Base-by-base conservation (phyloP, 2,888 invertebrate species). In the Ditula angustiorana region DNA sequence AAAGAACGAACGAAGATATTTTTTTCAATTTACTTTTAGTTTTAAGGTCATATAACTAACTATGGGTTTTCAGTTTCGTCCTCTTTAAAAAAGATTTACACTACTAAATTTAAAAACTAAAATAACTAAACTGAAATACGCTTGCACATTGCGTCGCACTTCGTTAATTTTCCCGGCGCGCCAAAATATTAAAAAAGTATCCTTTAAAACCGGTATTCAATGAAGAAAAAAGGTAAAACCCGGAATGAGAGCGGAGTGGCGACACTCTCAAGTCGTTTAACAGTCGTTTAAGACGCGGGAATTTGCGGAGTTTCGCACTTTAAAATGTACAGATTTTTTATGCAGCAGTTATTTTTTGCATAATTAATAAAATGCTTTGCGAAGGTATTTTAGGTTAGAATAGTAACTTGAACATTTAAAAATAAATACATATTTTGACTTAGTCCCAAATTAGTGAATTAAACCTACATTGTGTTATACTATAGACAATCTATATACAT, bases 321-420 rank as follows among this genome's bases (percentile, higher is more conserved):
- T 52, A 52, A 52, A 58, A 35, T 52, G 58, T 58, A 33, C 50
- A 56, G 56, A 23, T 37, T 63, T 63, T 63, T 63, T 37, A 70
- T 72, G 72, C 74, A 74, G 74, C 68, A 61, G 72, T 74, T 77
- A 76, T 83, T 81, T 81, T 79, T 76, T 74, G 77, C 57, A 63
- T 50, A 50, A 63, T 63, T 63, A 63, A 63, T 57, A 50, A 50
- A 53, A 33, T 24, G 41, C 23, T 28, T 30, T 28, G 35, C 30
- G 41, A 24, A 44, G 66, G 67, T 56, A 60, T 67, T 75, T 70
- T 71, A 77, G 71, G 69, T 67, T 66, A 68, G 59, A 61, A 68
- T 66, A 71, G 74, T 71, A 71, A 61, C 61, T n/a, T 11, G 13
- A 21, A 7, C 30, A 50, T 30, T 13, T 28, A 30, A 30, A 26